Percentiles rank a stretch among this genome's conserved stretches.
Evolutionary conservation across 2,113 vertebrate genomes (phyloP).

Genomic region (Syrmaticus mikado): DNA sequence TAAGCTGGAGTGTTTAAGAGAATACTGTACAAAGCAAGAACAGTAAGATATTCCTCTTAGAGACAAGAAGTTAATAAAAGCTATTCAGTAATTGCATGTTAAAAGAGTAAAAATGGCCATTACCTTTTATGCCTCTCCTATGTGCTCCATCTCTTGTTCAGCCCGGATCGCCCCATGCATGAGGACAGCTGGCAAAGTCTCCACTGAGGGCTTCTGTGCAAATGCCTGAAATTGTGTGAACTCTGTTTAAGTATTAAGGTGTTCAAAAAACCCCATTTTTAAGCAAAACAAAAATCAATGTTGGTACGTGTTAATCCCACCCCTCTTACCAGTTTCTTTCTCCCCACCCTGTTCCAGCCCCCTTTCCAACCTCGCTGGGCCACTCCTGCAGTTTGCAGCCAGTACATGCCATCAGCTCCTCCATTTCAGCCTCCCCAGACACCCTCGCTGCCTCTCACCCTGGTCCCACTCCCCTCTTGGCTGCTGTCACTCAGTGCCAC

Average conservation of each 20-base stretch:
- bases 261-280: not conserved
- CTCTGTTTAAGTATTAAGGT: not conserved
- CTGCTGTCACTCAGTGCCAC: not conserved
- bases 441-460: not conserved
- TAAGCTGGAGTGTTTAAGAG: not conserved
- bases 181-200: not conserved
- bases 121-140: not conserved
- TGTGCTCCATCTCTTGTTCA: not conserved
- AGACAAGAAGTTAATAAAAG: not conserved
- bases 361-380: not conserved
- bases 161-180: not conserved
- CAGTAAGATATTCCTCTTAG: not conserved
- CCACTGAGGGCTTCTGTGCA: not conserved
- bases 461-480: not conserved
- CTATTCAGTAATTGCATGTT: not conserved
- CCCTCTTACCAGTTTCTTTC: not conserved
- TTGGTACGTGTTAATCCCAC: not conserved
- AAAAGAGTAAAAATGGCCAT: not conserved
- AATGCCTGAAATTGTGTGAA: not conserved
- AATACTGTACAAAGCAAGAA: not conserved
- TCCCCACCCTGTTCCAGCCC: not conserved
- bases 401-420: not conserved
- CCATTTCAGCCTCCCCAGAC: not conserved
- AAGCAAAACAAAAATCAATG: not conserved
- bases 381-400: not conserved